Base-by-base conservation (phyloP, 1,140 invertebrate genomes). In the Zophobas morio region DNA sequence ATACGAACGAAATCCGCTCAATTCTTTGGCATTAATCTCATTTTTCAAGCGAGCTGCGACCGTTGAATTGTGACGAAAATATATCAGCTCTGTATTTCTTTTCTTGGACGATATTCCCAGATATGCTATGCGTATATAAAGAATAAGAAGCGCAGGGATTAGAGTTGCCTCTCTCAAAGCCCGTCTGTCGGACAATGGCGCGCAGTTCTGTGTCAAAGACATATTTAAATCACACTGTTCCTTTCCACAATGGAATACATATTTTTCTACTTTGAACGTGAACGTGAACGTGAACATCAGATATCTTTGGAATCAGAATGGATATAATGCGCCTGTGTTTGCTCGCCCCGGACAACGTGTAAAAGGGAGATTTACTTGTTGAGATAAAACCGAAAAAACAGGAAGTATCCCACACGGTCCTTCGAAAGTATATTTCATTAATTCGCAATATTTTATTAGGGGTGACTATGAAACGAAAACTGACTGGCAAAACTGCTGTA, bases 201-300 rank as follows among this genome's bases (percentile, higher is more conserved):
- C 49, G 5, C 71, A 54, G 49, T 73, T 56, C 71, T 73, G 71
- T 73, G 71, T 73, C 71, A 73, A 73, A 73, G 71, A 47, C 71
- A 73, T 73, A 73, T 73, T 73, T 73, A 73, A 73, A 73, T 73
- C 71, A 54, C 70, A 53, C 49, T 73, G 71, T 73, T 73, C 54
- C 71, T 47, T 56, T 73, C 54, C 71, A 73, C 71, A 73, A 73
- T 73, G 71, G 71, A 73, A 73, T 73, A 73, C 71, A 73, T 73
- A 73, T 73, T 73, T 73, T 73, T 73, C 71, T 73, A 73, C 71
- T 73, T 73, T 73, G 49, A 56, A 56, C 49, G 49, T 32, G 49
- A 54, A 73, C 71, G 71, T 73, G 71, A 73, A 73, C 71, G 71
- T 73, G 71, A 73, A 73, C 49, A 54, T 53, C 49, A 73, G 71